A percentile compares a stretch with the other conserved stretches of the same genome.
Conservation (phyloP, 2,113 vertebrate genomes). For the Galeopterus variegatus region DNA sequence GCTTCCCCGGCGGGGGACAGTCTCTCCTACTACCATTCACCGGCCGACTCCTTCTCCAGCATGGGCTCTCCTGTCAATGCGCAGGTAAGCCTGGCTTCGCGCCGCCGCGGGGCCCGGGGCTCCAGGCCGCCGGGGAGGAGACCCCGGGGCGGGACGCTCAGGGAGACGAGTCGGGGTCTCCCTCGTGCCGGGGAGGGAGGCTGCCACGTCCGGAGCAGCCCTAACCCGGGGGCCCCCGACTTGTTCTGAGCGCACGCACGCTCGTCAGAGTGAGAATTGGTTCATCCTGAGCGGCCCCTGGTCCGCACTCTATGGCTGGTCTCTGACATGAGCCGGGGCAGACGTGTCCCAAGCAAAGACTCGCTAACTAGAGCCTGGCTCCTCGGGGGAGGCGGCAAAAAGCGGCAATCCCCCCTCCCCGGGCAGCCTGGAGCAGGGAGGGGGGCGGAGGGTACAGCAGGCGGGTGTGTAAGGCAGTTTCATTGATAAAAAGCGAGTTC, state of each 20-base stretch:
- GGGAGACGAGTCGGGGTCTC: background rate
- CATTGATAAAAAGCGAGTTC: constrained; percentile 98
- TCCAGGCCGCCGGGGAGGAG: background rate
- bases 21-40: constrained; percentile 93
- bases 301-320: background rate
- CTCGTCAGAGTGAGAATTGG: constrained; percentile 7
- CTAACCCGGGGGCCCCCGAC: background rate
- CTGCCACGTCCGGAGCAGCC: background rate
- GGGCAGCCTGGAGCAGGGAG: constrained; percentile 27
- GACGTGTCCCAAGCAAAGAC: constrained; percentile 28
- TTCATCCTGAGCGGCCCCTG: background rate
- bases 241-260: background rate
- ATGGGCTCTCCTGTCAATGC: constrained; percentile 94
- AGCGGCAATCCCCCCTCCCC: background rate
- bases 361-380: background rate
- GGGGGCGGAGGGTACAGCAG: constrained; percentile 46
- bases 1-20: constrained; percentile 95
- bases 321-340: background rate
- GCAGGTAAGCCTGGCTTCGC: constrained; percentile 90
- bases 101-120: background rate
- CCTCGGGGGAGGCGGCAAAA: constrained; percentile 36
- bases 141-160: background rate
- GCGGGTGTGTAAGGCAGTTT: constrained; percentile 95
- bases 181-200: background rate
- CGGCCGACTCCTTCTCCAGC: constrained; percentile 94